These are phyloP conservation scores for Holocentrus rufus DNA, from an alignment of 2,797 vertebrate genomes.

Conservation along the genomic window DNA sequence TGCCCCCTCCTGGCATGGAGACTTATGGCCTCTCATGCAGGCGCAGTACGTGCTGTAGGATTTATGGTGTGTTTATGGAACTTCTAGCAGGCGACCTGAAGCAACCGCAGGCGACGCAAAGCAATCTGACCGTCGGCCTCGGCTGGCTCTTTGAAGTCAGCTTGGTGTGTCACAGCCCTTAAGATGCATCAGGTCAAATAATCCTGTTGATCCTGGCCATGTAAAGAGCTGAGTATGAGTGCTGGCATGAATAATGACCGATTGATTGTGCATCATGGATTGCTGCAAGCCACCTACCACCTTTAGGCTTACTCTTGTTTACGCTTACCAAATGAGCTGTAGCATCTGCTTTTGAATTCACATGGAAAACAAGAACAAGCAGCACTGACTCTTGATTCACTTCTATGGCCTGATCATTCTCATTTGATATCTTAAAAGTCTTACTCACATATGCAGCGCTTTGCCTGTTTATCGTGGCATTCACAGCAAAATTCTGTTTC, in stretches of 20 bases:
- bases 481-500: constrained; percentile 22
- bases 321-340: neutral
- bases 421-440: neutral
- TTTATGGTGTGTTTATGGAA: too few relatives aligned
- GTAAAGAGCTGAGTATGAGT: constrained; percentile 51
- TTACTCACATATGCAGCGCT: neutral
- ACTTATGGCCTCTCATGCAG: too few relatives aligned
- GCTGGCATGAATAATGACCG: constrained; percentile 50
- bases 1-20: too few relatives aligned
- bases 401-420: neutral
- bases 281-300: constrained; percentile 14
- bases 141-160: too few relatives aligned
- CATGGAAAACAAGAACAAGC: constrained; percentile 6
- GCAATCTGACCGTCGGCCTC: too few relatives aligned
- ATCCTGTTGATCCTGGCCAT: constrained; percentile 51
- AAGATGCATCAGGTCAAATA: constrained; percentile 53
- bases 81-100: too few relatives aligned
- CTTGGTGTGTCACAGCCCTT: neutral
- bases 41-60: too few relatives aligned
- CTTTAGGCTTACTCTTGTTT: constrained; percentile 15
- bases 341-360: neutral
- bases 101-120: too few relatives aligned
- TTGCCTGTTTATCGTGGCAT: constrained; percentile 7
- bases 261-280: constrained; percentile 44
- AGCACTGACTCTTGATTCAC: neutral